A percentile compares a stretch with the other conserved stretches of the same genome.
phyloP scores from a whole-genome alignment of 2,113 vertebrate genomes.

The Willisornis vidua region DNA sequence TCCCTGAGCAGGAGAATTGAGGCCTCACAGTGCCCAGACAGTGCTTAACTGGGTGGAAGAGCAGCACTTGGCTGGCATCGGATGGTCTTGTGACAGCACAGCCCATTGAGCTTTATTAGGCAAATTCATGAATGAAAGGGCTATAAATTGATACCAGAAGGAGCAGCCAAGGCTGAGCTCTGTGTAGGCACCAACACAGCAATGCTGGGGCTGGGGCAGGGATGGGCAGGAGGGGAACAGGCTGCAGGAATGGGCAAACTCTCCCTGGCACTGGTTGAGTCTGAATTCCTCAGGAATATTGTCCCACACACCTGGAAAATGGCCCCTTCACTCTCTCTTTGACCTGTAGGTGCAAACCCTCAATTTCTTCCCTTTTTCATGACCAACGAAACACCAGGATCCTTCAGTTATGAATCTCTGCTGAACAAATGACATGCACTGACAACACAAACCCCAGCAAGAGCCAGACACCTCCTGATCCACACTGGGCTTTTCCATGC shows the following conservation, averaged over 20 bases:
- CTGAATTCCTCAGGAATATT: not conserved
- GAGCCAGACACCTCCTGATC: not conserved
- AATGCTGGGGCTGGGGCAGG: not conserved
- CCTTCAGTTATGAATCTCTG: not conserved
- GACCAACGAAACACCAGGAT: accelerated
- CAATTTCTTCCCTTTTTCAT: not conserved
- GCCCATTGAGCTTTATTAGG: not conserved
- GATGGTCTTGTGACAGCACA: not conserved
- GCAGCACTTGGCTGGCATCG: not conserved
- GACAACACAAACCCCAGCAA: not conserved
- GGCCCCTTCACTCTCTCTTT: not conserved
- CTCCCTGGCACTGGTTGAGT: no score
- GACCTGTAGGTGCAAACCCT: not conserved
- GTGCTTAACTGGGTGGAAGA: not conserved
- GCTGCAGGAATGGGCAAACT: not conserved
- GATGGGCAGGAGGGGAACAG: not conserved
- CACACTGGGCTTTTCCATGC: not conserved
- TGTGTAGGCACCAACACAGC: not conserved
- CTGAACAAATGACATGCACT: not conserved
- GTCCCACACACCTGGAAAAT: not conserved
- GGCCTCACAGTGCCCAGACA: accelerated
- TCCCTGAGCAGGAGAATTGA: not conserved
- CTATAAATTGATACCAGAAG: not conserved
- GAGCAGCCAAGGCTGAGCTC: not conserved
- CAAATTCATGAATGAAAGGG: not conserved